Evolutionary conservation across 2,888 invertebrate genomes (phyloP), one percentile per base, ranked within the genome.

Genomic region (Aspidiotus destructor): DNA sequence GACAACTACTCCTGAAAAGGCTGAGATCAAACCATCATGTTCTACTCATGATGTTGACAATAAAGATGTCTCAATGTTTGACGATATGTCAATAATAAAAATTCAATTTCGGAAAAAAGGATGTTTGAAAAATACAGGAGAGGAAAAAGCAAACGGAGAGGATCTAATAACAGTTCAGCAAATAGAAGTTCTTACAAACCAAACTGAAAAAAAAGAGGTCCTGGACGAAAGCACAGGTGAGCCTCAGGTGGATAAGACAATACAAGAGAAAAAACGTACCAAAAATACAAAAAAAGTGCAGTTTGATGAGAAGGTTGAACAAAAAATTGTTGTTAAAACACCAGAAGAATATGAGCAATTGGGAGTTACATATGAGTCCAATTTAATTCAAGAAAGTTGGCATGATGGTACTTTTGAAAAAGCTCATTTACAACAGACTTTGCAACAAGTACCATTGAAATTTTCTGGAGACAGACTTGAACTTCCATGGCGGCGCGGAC

Each of bases 401-500:
- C 3, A 48, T 48, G 48, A 48, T 58, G 70, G 60, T 44, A 16
- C 58, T 13, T 61, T 58, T 2, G 63, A 65, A 57, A 58, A 58
- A 16, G 6, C 48, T 48, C 48, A 8, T 17, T 42, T 53, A 16
- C 44, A 44, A 8, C 2, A 10, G 11, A 15, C 58, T 1, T 15
- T 42, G 40, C 68, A 71, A 57, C 52, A 64, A 42, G 48, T 70
- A 13, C 64, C 70, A 6, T 1, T 15, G 2, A 64, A 64, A 48
- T 13, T 69, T 7, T 6, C 70, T 57, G 17, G 54, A 69, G 72
- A 73, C 7, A 73, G 73, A 70, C 71, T 74, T 6, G 68, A 73
- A 28, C 42, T 75, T 8, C 74, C 75, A 0, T 74, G 75, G 74
- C 71, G 74, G 67, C 72, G 41, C 70, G 62, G 63, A 10, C 72